Percentiles rank a stretch among this genome's conserved stretches.
These are phyloP conservation scores for Porphyrio hochstetteri DNA, from an alignment of 2,113 vertebrate species.

Conservation along the genomic window DNA sequence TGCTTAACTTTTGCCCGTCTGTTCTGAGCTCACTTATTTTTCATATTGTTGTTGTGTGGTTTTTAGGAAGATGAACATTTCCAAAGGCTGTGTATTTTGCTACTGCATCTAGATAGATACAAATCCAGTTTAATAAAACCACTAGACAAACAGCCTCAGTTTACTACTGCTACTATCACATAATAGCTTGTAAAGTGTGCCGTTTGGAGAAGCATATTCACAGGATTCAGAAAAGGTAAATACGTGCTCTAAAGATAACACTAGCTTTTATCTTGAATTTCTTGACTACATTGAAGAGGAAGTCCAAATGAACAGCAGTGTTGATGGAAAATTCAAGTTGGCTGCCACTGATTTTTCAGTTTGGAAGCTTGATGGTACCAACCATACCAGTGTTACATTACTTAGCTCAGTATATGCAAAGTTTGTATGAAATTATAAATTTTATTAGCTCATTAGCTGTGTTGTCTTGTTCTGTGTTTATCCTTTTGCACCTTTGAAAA, in stretches of 20 bases:
- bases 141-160: not conserved
- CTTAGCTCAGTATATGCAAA: not conserved
- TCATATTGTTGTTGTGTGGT: not conserved
- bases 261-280: not conserved
- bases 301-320: not conserved
- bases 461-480: not conserved
- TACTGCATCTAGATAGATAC: not conserved
- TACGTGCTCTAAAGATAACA: not conserved
- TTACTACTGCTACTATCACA: not conserved
- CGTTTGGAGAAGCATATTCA: not conserved
- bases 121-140: not conserved
- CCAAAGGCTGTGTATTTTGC: conserved; percentile 22
- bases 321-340: not conserved
- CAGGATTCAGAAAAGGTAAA: not conserved
- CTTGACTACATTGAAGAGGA: not conserved
- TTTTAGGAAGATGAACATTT: not conserved
- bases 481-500: not conserved
- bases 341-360: not conserved
- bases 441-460: not conserved
- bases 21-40: conserved; percentile 17
- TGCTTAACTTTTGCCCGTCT: not conserved
- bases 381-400: not conserved
- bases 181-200: not conserved
- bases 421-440: not conserved
- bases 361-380: not conserved